A percentile compares a stretch with the other conserved stretches of the same genome.
These are phyloP conservation scores for Aspidoscelis tigris DNA, from an alignment of 2,113 vertebrate species.

Conservation along the genomic window DNA sequence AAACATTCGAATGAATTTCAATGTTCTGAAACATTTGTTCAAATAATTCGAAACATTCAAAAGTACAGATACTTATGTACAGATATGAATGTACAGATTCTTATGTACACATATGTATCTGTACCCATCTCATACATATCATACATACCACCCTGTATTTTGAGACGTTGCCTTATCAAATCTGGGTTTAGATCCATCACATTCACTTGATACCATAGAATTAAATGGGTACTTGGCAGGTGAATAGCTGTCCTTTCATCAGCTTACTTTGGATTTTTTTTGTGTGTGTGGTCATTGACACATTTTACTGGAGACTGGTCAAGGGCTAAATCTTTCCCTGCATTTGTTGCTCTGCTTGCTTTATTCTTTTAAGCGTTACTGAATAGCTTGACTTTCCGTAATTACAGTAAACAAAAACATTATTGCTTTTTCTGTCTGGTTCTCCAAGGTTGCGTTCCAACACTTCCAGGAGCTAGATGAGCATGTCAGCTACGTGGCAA, in stretches of 20 bases:
- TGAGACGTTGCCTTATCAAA: neutral
- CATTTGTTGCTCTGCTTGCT: neutral
- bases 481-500: slow-evolving; percentile 98
- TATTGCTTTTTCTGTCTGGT: slow-evolving; percentile 46
- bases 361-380: neutral
- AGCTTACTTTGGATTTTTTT: neutral
- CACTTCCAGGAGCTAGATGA: slow-evolving; percentile 99
- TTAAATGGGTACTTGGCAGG: neutral
- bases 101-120: too few relatives aligned
- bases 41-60: too few relatives aligned
- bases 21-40: too few relatives aligned
- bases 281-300: too few relatives aligned
- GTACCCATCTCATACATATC: too few relatives aligned
- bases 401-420: slow-evolving; percentile 27
- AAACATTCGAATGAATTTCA: too few relatives aligned
- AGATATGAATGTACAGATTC: too few relatives aligned
- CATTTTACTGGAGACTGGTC: neutral
- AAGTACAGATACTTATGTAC: too few relatives aligned
- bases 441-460: slow-evolving; percentile 93
- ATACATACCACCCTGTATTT: neutral
- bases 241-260: neutral
- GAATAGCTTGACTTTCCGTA: slow-evolving; percentile 10
- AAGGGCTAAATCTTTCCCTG: neutral
- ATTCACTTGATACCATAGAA: neutral
- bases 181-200: neutral